Base-by-base conservation (phyloP, 2,113 vertebrate genomes). In the Cochlearius cochlearius region DNA sequence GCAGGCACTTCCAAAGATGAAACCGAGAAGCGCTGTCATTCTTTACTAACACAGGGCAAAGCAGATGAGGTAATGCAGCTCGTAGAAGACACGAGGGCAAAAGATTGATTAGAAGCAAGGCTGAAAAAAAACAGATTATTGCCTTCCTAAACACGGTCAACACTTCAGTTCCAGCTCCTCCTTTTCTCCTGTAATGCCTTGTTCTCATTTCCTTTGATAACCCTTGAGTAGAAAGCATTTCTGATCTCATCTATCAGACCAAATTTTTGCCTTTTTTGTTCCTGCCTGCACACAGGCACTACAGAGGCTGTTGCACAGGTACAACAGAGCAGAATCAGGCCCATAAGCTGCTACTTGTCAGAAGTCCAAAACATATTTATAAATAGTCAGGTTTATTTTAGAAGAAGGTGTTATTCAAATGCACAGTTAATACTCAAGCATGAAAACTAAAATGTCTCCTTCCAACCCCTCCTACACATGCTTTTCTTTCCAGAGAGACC, bases 401-500 rank as follows among this genome's bases (percentile, higher is more conserved):
- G 80, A 97, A 90, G 43, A 47, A 93, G 83, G 20, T 91, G 78
- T 94, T 95, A 92, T 95, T 96, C 64, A 92, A 95, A 96, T 53
- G 34, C 38, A 38, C 59, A 86, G 59, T 74, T 89, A 91, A 93
- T 49, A 73, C 41, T 83, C 38, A 69, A 95, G 49, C 59, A 49
- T 68, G 83, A 92, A 88, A 86, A 73, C 47, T 87, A 93, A 91
- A 94, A 96, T 74, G 12, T 27, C 75, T 94, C 39, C 69, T 95
- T 82, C 58, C 56, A 74, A 68, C 75, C 91, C 74, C 77, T 94
- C 85, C 96, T 83, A 90, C 92, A 76, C 66, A 93, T 14, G 7
- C 21, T 66, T 92, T 92, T 47, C 73, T 85, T 91, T 74, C 59
- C 66, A 81, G 75, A 86, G 69, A 92, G 58, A 95, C 82, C 85